Evolutionary conservation across 2,113 vertebrate species (phyloP).

Genomic region (Shinisaurus crocodilurus): DNA sequence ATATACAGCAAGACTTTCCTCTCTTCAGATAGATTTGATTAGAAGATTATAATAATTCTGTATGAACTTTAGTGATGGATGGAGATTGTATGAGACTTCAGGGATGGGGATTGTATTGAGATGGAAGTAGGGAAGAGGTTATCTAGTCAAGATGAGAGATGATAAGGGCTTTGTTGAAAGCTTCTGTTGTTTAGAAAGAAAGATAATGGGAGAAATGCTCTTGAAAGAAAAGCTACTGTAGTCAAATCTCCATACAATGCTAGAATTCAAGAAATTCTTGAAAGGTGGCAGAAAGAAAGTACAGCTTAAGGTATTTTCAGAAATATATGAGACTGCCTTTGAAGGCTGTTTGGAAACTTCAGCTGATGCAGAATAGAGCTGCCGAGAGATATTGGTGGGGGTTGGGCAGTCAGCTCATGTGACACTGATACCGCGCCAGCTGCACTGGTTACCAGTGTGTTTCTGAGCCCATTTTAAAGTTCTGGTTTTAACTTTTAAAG

Average conservation of each 20-base stretch:
- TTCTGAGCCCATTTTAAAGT: no score
- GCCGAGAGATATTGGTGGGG: no score
- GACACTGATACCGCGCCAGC: no score
- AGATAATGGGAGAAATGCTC: background rate
- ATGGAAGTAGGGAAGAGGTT: background rate
- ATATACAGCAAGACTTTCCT: background rate
- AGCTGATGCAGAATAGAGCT: no score
- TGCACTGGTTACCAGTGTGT: no score
- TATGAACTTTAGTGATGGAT: background rate
- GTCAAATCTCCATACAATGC: background rate
- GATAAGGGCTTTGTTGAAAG: background rate
- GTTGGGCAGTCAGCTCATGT: no score
- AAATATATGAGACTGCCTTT: background rate
- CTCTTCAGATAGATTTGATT: background rate
- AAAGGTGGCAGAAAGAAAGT: background rate
- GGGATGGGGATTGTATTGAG: background rate
- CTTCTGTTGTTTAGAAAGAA: background rate
- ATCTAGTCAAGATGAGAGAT: constrained; percentile 1
- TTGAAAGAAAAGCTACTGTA: background rate
- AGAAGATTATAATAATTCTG: background rate
- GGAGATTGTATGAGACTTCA: background rate
- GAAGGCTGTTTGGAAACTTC: no score
- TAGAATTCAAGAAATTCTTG: background rate
- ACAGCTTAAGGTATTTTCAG: background rate
- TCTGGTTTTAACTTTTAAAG: no score